Conservation (phyloP, 2,113 vertebrate genomes). For the Capra hircus region DNA sequence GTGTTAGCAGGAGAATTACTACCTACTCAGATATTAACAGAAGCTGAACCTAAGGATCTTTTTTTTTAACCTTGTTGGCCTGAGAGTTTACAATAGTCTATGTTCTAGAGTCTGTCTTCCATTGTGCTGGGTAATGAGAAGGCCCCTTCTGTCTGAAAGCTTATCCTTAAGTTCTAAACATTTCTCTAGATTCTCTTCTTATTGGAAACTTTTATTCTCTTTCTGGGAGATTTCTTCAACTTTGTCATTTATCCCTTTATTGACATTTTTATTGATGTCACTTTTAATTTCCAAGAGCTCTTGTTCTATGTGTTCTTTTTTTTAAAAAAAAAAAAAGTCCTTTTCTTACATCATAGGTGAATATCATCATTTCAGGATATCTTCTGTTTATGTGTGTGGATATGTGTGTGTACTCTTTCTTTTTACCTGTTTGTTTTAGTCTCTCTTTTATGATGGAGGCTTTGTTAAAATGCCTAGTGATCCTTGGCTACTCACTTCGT, state of each 20-base stretch:
- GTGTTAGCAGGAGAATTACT: not conserved
- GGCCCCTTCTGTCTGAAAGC: not conserved
- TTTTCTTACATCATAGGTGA: not conserved
- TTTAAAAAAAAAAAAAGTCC: not conserved
- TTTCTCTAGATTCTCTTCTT: not conserved
- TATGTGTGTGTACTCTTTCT: not conserved
- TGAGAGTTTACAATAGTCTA: not conserved
- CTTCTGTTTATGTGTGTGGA: not conserved
- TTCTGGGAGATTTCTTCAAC: not conserved
- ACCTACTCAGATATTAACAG: not conserved
- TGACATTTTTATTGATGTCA: not conserved
- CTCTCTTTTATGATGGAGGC: not conserved
- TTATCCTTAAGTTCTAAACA: not conserved
- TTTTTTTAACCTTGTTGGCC: not conserved
- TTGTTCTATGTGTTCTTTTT: not conserved
- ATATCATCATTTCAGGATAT: not conserved
- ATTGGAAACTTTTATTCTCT: not conserved
- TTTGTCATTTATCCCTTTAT: not conserved
- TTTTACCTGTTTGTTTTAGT: not conserved
- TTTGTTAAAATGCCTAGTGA: not conserved
- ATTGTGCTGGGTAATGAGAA: not conserved
- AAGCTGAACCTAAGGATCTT: not conserved
- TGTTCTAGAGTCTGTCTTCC: not conserved
- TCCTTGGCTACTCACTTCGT: not conserved
- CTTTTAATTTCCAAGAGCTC: not conserved